Base-by-base conservation (phyloP, 2,888 invertebrate species). In the Parnassius smintheus region DNA sequence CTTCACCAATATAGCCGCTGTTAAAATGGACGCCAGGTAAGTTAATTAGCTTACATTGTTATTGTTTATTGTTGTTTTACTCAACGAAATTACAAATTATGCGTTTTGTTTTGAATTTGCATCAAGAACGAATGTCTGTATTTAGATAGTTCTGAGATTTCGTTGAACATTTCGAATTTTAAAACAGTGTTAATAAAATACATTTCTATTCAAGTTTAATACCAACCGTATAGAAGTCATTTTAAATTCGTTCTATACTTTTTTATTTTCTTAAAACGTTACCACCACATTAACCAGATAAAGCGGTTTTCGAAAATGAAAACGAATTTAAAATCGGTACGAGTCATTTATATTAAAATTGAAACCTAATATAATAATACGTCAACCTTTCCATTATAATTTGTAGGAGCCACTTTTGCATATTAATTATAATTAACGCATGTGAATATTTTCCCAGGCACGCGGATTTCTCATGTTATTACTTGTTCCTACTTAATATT, bases 21-120 rank as follows among this genome's bases (percentile, higher is more conserved):
- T 72, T 72, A 72, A 74, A 75, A 73, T 70, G 75, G 70, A 69
- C 72, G 63, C 65, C 65, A 44, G 67, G 68, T 72, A 72, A 74
- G 81, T 81, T 86, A 88, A 88, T 88, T 88, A 85, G 76, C 71
- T 65, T 70, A 69, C 72, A 75, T 80, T 83, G 81, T 84, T 77
- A 69, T 67, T 25, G 49, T 41, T 51, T 51, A 51, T 56, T 80
- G 80, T 83, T 78, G 78, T 82, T 76, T 74, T 65, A 57, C 61
- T 35, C 55, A 12, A 35, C 52, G 54, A 56, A 61, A 65, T 67
- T 55, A 56, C 41, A 56, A 61, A 63, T 67, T 55, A 56, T 35
- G 49, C 45, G 56, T 59, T 65, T 65, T 62, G 65, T 63, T 62
- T 51, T 54, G 48, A 18, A 48, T 62, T 48, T 18, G 42, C n/a